These are phyloP conservation scores for Rhodeus uyekii DNA, from an alignment of 2,797 vertebrate genomes.

Conservation along the genomic window DNA sequence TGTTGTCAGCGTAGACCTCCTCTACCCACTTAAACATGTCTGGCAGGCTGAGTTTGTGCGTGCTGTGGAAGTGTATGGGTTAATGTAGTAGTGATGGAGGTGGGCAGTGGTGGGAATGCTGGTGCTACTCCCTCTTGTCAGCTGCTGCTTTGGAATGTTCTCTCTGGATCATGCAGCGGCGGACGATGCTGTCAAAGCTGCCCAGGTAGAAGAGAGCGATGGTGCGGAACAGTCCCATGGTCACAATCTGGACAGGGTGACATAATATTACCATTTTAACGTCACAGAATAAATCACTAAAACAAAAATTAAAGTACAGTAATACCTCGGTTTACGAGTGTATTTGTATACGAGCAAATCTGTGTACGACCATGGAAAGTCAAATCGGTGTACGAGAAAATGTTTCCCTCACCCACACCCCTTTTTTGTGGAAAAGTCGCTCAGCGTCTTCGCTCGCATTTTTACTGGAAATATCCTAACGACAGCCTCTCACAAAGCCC, in stretches of 20 bases:
- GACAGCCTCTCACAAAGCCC: no score
- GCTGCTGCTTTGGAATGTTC: conserved; percentile 81
- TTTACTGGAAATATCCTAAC: no score
- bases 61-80: conserved; percentile 7
- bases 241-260: conserved; percentile 82
- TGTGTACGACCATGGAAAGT: no score
- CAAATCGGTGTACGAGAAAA: no score
- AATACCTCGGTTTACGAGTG: no score
- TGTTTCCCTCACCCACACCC: no score
- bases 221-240: conserved; percentile 96
- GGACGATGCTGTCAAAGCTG: conserved; percentile 97
- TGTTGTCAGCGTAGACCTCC: not conserved
- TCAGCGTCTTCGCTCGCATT: no score
- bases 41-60: not conserved
- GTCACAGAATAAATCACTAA: not conserved
- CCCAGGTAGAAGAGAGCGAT: conserved; percentile 94
- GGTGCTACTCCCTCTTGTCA: conserved; percentile 86
- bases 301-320: no score
- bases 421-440: no score
- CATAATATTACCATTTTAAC: not conserved
- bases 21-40: not conserved
- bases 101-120: not conserved
- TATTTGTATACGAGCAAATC: no score
- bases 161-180: conserved; percentile 96
- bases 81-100: not conserved